Evolutionary conservation across 2,888 invertebrate species (phyloP), one percentile per base, ranked within the genome.

Genomic region (Cerastis leucographa): DNA sequence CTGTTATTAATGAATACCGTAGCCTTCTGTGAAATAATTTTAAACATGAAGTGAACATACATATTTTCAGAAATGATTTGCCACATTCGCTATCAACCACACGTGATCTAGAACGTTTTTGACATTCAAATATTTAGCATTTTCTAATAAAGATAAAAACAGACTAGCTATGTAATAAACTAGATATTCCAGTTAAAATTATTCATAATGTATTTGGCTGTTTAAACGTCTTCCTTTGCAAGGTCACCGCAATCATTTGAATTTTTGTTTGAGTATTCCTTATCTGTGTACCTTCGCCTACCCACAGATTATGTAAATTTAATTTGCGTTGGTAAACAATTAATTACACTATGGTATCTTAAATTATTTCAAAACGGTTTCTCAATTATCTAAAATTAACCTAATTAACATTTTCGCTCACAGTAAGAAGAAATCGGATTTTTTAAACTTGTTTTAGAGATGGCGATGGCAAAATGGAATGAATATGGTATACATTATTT

Each of bases 161-260:
- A 19, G 56, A 35, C 19, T 17, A 78, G 61, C 12, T 14, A 67
- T 25, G 67, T 72, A 72, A 77, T 61, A 79, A 78, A 86, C 79
- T 44, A 74, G 86, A 75, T 71, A 51, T 29, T 42, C 86, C 8
- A 70, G 85, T 76, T 85, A 56, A 75, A 74, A 42, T 61, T 85
- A 85, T 86, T 84, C 74, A 76, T 72, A 75, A 65, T 68, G 22
- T 44, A 69, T 78, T 72, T 81, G 62, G n/a, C 35, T 56, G 46
- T 70, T 67, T 54, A 29, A 25, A 42, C 70, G 35, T 83, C 76
- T 81, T 74, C 78, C 65, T 71, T 74, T 56, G 46, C 86, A 86
- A 86, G 87, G 86, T 77, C 77, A 77, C 22, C 12, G 49, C 19
- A 11, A 76, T 73, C 59, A 72, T 83, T 71, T 56, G 56, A 80